phyloP scores from a whole-genome alignment of 2,888 invertebrate genomes.

The Chrysotoxum bicinctum region DNA sequence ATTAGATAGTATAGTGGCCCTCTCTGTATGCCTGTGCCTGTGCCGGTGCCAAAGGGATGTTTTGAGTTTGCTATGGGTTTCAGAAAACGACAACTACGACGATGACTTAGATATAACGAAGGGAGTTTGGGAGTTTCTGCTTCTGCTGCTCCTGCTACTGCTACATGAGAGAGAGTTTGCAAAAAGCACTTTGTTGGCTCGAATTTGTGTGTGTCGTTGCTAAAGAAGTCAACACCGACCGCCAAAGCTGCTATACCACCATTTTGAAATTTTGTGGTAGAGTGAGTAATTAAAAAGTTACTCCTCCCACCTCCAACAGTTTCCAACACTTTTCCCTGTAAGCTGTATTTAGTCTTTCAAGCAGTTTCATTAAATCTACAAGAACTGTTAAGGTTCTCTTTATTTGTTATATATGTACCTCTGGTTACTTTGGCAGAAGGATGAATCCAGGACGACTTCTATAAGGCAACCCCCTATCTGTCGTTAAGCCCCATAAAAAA shows the following conservation, averaged over 20 bases:
- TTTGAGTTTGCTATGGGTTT: not conserved
- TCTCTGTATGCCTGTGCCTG: not conserved
- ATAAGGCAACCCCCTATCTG: constrained; percentile 29
- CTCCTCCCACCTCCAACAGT: not conserved
- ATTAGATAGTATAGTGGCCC: constrained; percentile 35
- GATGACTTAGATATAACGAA: constrained; percentile 1
- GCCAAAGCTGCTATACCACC: not conserved
- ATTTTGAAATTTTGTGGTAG: constrained; percentile 33
- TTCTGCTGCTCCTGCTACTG: not conserved
- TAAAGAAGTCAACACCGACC: constrained; percentile 36
- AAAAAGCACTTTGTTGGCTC: constrained; percentile 38
- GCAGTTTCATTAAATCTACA: constrained; percentile 67
- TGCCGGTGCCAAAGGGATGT: constrained; percentile 18
- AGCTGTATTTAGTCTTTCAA: constrained; percentile 36
- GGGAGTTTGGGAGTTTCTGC: constrained; percentile 11
- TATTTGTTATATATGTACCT: not conserved
- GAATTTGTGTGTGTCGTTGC: constrained; percentile 23
- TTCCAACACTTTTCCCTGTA: not conserved
- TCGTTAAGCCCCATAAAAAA: not conserved
- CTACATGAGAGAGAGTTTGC: constrained; percentile 14
- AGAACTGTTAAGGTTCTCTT: constrained; percentile 28
- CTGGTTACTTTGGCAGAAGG: not conserved
- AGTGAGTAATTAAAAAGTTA: constrained; percentile 68
- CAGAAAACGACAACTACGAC: not conserved
- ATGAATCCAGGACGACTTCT: not conserved